Evolutionary conservation across 2,888 invertebrate species (phyloP), one percentile per base, ranked within the genome.

Genomic region (Mythimna pallens): DNA sequence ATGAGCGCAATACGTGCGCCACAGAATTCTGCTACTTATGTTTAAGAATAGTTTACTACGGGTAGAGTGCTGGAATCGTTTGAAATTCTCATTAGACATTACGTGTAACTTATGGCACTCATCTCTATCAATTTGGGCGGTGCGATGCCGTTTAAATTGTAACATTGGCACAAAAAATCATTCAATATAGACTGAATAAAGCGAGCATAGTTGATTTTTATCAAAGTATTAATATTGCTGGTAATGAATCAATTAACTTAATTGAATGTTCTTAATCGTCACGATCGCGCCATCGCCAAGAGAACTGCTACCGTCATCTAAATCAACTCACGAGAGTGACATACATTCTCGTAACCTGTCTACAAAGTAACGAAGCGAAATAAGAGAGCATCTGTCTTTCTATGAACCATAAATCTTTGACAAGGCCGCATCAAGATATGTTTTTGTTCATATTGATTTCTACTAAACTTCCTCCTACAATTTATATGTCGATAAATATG

Each of bases 371-470:
- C 20, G 36, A 74, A 68, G 17, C 54, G 17, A 54, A 76, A 59
- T 52, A 69, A 50, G 30, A 55, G 8, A 61, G 59, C 20, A 59
- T n/a, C 30, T 62, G 50, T 62, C 40, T 77, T 17, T 30, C 20
- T 50, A 43, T 61, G 50, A 66, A 50, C 30, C 30, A 68, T 74
- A 74, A 77, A 74, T 77, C 59, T 77, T 69, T 40, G 30, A 59
- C 71, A 75, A 75, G 70, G 74, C 30, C 47, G 22, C 25, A 54
- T 54, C 36, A 61, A 40, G 8, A 55, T 55, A 50, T 77, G 55
- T 55, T 77, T 74, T 66, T 52, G 55, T 57, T 34, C 36, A 30
- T 70, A 76, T 77, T 61, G 59, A 80, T 80, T 76, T n/a, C 22
- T 25, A 63, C 65, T 34, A 63, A 65, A 54, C 36, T 67, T 61